Conservation (phyloP, 2,888 invertebrate genomes). For the Hirtodrosophila cameraria region DNA sequence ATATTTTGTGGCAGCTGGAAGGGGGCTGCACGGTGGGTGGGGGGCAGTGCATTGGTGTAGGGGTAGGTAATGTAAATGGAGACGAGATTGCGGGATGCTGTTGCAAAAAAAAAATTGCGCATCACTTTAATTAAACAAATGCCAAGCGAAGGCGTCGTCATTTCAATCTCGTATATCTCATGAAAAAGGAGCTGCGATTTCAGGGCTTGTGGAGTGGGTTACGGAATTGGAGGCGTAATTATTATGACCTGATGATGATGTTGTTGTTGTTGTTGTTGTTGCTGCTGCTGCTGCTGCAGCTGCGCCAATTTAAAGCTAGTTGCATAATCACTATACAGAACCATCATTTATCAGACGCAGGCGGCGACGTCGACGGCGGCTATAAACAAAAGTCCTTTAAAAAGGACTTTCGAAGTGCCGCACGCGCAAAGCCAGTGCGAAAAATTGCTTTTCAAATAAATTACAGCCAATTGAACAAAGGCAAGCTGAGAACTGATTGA, state of each 20-base stretch:
- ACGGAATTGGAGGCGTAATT: conserved; percentile 24
- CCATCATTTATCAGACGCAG: conserved; percentile 42
- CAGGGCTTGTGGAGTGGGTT: neutral
- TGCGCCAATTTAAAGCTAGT: conserved; percentile 31
- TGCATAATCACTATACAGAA: conserved; percentile 33
- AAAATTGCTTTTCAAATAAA: conserved; percentile 15
- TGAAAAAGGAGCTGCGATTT: conserved; percentile 21
- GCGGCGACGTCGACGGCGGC: conserved; percentile 30
- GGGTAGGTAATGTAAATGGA: neutral
- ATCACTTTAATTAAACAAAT: conserved; percentile 78
- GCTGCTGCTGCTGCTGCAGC: neutral
- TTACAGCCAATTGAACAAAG: conserved; percentile 11
- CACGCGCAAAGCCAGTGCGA: neutral
- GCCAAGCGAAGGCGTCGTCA: conserved; percentile 69
- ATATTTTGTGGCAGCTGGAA: conserved; percentile 70
- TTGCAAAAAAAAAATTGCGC: conserved; percentile 26
- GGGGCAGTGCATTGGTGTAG: neutral
- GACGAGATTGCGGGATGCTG: neutral
- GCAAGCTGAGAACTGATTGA: neutral
- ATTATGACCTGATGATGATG: conserved; percentile 30
- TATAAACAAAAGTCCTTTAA: conserved; percentile 29
- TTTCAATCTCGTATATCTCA: conserved; percentile 47
- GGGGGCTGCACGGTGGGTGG: conserved; percentile 39
- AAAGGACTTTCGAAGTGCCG: conserved; percentile 4
- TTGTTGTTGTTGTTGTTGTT: neutral